These are phyloP conservation scores for Notechis scutatus DNA, from an alignment of 2,113 vertebrate genomes.

Conservation along the genomic window DNA sequence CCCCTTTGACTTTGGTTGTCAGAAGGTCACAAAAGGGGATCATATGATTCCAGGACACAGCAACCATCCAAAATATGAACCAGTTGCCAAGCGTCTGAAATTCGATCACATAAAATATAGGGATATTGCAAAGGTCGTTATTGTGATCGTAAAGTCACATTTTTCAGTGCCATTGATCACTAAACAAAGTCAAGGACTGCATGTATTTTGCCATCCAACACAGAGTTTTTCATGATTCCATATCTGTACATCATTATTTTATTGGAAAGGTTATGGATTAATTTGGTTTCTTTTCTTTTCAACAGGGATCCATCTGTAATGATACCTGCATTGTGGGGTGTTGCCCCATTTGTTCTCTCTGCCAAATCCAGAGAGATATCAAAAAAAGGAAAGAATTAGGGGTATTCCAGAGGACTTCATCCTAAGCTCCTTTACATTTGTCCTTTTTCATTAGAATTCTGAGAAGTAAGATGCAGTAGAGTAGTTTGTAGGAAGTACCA, in stretches of 20 bases:
- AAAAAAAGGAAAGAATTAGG: neutral
- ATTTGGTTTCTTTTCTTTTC: neutral
- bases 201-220: neutral
- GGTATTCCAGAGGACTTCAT: neutral
- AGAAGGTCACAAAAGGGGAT: too few relatives aligned
- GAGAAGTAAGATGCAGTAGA: neutral
- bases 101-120: too few relatives aligned
- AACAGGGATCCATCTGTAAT: neutral
- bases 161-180: neutral
- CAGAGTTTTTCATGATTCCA: neutral
- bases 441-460: neutral
- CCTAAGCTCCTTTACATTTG: neutral
- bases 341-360: neutral
- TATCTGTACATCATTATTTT: neutral
- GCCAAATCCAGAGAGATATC: neutral
- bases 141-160: too few relatives aligned
- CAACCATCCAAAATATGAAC: too few relatives aligned
- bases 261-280: neutral
- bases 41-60: too few relatives aligned
- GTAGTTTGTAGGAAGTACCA: neutral
- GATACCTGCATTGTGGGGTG: fast-evolving
- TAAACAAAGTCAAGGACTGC: neutral
- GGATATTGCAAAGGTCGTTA: too few relatives aligned
- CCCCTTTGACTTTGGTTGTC: too few relatives aligned
- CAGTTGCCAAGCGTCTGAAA: too few relatives aligned